These are phyloP conservation scores for Gorsachius magnificus DNA, from an alignment of 2,797 vertebrate species.

Conservation along the genomic window DNA sequence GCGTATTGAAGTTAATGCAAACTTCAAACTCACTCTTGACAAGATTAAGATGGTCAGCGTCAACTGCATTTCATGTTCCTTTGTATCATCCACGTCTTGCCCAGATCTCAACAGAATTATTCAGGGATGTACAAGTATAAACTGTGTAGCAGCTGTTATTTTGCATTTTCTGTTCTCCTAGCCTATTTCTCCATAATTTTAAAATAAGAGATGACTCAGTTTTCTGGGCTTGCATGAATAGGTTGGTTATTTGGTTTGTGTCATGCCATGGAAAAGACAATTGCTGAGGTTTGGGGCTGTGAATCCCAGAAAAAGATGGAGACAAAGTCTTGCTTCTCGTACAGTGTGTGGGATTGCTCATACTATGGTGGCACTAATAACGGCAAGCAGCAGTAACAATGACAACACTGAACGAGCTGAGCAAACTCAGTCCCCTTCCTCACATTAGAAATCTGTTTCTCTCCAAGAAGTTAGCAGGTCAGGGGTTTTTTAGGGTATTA, in stretches of 20 bases:
- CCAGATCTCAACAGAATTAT: background rate
- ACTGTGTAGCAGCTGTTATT: background rate
- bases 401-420: background rate
- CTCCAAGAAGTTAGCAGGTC: background rate
- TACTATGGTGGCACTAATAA: background rate
- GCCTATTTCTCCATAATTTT: background rate
- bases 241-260: background rate
- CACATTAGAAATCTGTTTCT: background rate
- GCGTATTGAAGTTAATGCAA: background rate
- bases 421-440: background rate
- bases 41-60: background rate
- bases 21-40: background rate
- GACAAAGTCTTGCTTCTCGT: background rate
- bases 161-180: background rate
- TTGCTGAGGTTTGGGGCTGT: background rate
- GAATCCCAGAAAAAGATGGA: background rate
- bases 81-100: background rate
- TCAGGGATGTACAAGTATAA: background rate
- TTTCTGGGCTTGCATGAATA: background rate
- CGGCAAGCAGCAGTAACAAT: background rate
- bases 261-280: background rate
- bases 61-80: background rate
- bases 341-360: background rate
- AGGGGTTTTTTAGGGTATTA: background rate
- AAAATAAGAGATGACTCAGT: background rate